Evolutionary conservation across 2,888 invertebrate genomes (phyloP).

Genomic region (Bugulina stolonifera): DNA sequence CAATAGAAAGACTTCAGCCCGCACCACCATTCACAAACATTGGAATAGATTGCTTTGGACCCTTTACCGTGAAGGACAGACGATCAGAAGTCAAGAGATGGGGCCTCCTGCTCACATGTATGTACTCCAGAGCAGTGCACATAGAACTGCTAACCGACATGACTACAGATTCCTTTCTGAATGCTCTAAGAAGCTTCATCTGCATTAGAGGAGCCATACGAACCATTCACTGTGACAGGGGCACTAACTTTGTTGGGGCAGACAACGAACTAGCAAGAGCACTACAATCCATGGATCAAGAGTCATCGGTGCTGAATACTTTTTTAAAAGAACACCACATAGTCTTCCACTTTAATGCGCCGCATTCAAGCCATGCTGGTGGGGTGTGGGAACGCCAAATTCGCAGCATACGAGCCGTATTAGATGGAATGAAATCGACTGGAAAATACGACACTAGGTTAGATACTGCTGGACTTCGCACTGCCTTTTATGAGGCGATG

Average conservation of each 20-base stretch:
- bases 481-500: neutral
- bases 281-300: neutral
- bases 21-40: neutral
- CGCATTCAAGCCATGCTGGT: slow-evolving; percentile 33
- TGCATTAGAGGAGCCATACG: neutral
- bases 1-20: neutral
- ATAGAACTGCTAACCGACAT: slow-evolving; percentile 9
- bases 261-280: neutral
- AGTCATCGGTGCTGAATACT: no score
- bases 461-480: neutral
- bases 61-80: neutral
- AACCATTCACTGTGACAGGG: slow-evolving; percentile 2
- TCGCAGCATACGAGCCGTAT: slow-evolving; percentile 31
- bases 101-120: slow-evolving; percentile 5
- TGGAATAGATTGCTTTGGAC: neutral
- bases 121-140: slow-evolving; percentile 10
- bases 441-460: neutral
- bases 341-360: slow-evolving; percentile 33
- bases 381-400: slow-evolving; percentile 36
- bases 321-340: slow-evolving; percentile 7
- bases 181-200: neutral
- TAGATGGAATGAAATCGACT: neutral
- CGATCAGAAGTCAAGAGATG: neutral
- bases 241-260: slow-evolving; percentile 4
- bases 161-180: slow-evolving; percentile 13